These are phyloP conservation scores for Spodoptera frugiperda DNA, from an alignment of 1,140 invertebrate genomes.

Conservation along the genomic window DNA sequence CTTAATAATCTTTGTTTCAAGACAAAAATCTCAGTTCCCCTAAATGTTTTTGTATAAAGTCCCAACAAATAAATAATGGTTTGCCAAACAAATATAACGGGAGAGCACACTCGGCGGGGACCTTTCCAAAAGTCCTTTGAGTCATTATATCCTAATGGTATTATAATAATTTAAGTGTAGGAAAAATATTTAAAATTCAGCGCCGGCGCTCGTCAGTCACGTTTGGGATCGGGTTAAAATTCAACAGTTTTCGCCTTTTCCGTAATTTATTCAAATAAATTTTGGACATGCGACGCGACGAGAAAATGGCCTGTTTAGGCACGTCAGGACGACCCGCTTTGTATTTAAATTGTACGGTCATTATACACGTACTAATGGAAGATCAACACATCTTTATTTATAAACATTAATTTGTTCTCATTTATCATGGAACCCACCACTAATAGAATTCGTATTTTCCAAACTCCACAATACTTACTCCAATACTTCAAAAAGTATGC, in stretches of 20 bases:
- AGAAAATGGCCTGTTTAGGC: constrained; percentile 69
- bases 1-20: too few relatives aligned
- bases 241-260: constrained; percentile 73
- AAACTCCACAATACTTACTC: too few relatives aligned
- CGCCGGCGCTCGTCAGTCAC: constrained; percentile 58
- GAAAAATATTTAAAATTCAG: constrained; percentile 71
- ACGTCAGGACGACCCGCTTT: constrained; percentile 49
- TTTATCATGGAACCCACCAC: background rate
- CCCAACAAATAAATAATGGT: background rate
- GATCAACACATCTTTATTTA: constrained; percentile 46
- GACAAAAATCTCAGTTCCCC: too few relatives aligned
- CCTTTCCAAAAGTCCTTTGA: constrained; percentile 38
- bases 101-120: constrained; percentile 21
- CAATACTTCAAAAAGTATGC: too few relatives aligned
- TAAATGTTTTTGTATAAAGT: background rate
- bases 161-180: constrained; percentile 50
- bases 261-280: constrained; percentile 79
- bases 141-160: constrained; percentile 45
- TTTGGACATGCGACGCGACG: constrained; percentile 70
- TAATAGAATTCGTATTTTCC: background rate
- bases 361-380: constrained; percentile 41
- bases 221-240: constrained; percentile 75
- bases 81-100: constrained; percentile 1
- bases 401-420: constrained; percentile 24
- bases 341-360: constrained; percentile 49